A percentile compares a stretch with the other conserved stretches of the same genome.
These are phyloP conservation scores for Leptodactylus fuscus DNA, from an alignment of 2,113 vertebrate genomes.

Conservation along the genomic window DNA sequence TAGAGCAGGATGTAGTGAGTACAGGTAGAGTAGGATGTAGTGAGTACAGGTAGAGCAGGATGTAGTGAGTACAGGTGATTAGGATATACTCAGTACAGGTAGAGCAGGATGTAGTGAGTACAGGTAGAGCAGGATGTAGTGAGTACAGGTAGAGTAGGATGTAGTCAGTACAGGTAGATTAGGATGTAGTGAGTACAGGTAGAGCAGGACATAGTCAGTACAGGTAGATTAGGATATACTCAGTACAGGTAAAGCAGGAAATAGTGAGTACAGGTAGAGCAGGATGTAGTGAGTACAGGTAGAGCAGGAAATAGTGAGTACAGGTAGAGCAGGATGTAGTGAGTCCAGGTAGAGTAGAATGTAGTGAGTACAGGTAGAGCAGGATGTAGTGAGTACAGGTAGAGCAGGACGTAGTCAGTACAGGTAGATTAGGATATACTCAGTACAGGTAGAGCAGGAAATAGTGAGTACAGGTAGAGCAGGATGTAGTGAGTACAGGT, in stretches of 20 bases:
- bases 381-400: background rate
- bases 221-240: no score
- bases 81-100: background rate
- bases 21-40: no score
- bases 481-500: no score
- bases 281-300: background rate
- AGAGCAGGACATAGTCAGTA: no score
- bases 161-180: no score
- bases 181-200: no score
- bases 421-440: no score
- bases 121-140: background rate
- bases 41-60: background rate
- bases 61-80: no score
- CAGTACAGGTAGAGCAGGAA: no score
- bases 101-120: background rate
- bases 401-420: background rate
- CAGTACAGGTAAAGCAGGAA: background rate
- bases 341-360: background rate
- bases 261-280: background rate
- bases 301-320: background rate
- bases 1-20: no score
- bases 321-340: background rate
- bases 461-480: no score
- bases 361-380: background rate
- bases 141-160: no score